These are phyloP conservation scores for Heteromyza rotundicornis DNA, from an alignment of 2,888 invertebrate genomes.

Conservation along the genomic window DNA sequence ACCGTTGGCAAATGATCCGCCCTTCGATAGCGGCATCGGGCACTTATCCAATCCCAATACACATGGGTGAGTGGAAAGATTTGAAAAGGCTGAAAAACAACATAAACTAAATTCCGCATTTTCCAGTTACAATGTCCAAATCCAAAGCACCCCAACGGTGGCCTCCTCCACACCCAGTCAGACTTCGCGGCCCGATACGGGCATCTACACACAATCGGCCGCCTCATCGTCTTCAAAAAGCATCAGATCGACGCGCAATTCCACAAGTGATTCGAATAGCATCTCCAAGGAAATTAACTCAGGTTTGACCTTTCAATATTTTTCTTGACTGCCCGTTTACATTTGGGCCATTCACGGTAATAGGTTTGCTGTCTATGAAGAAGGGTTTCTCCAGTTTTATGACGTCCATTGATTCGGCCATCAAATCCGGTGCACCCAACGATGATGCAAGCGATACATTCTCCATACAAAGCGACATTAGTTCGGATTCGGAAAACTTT, in stretches of 20 bases:
- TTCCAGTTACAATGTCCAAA: conserved; percentile 47
- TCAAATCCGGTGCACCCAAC: conserved; percentile 68
- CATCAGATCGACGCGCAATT: conserved; percentile 49
- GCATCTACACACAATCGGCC: conserved; percentile 47
- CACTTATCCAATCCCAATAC: conserved; percentile 61
- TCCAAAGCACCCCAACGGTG: conserved; percentile 55
- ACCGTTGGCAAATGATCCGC: conserved; percentile 58
- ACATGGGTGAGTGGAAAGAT: conserved; percentile 51
- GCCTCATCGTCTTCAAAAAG: conserved; percentile 61
- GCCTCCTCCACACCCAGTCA: conserved; percentile 54
- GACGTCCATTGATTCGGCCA: conserved; percentile 83
- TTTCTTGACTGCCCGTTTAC: not conserved
- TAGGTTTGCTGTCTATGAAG: conserved; percentile 78
- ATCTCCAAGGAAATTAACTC: conserved; percentile 66
- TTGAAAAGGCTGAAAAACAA: not conserved
- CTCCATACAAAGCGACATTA: conserved; percentile 80
- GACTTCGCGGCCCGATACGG: conserved; percentile 54
- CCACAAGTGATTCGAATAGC: conserved; percentile 49
- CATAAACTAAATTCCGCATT: not conserved
- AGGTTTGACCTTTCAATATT: conserved; percentile 48
- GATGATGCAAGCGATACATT: conserved; percentile 79
- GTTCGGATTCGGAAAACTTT: conserved; percentile 87
- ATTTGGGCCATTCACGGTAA: conserved; percentile 9
- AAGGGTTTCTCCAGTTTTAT: conserved; percentile 83
- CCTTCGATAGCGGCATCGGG: conserved; percentile 46